phyloP scores from a whole-genome alignment of 2,888 invertebrate species.

The Omphaloscelis lunosa region DNA sequence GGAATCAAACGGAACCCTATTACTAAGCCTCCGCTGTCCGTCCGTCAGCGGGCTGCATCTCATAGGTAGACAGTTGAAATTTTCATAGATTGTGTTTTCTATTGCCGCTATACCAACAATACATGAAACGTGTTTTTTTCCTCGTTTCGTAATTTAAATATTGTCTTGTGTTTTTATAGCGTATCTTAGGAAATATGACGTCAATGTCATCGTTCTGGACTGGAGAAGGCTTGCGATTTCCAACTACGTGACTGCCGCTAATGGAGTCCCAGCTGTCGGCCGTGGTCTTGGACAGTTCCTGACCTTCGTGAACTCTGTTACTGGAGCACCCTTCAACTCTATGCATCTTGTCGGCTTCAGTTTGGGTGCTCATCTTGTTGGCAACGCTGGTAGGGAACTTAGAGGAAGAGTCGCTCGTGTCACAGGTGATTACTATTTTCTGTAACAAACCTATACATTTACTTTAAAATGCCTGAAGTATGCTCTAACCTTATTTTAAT shows the following conservation, averaged over 20 bases:
- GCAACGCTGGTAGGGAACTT: conserved; percentile 77
- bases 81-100: too few species aligned
- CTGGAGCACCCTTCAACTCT: conserved; percentile 70
- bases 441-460: not conserved
- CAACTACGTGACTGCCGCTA: conserved; percentile 74
- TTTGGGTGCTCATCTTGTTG: conserved; percentile 83
- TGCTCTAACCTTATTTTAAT: not conserved
- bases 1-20: too few species aligned
- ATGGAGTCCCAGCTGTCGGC: conserved; percentile 77
- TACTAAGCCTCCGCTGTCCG: too few species aligned
- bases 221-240: conserved; percentile 76
- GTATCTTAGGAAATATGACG: conserved; percentile 70
- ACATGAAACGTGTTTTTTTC: too few species aligned
- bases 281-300: conserved; percentile 81
- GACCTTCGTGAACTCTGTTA: conserved; percentile 70
- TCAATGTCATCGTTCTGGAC: conserved; percentile 80
- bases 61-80: too few species aligned
- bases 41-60: too few species aligned
- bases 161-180: conserved; percentile 64
- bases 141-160: not conserved
- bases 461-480: not conserved
- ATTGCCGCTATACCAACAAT: too few species aligned
- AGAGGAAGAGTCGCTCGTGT: conserved; percentile 76
- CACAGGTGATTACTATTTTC: conserved; percentile 71
- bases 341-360: conserved; percentile 85